Evolutionary conservation across 2,888 invertebrate genomes (phyloP).

Genomic region (Temnothorax ravouxi): DNA sequence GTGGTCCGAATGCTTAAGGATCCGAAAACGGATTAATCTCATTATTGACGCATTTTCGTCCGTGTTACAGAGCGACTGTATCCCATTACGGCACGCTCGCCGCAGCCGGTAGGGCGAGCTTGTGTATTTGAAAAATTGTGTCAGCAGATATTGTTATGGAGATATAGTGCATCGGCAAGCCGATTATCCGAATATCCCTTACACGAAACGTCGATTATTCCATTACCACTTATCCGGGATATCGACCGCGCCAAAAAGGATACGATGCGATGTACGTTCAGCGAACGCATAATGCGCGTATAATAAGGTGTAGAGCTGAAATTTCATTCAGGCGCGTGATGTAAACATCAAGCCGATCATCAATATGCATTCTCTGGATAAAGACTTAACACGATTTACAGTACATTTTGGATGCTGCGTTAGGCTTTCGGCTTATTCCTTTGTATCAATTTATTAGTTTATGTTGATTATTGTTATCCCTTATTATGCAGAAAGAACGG

Average conservation of each 20-base stretch:
- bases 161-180: conserved; percentile 68
- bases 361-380: conserved; percentile 64
- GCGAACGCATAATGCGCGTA: conserved; percentile 65
- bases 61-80: conserved; percentile 8
- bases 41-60: conserved; percentile 61
- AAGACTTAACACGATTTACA: conserved; percentile 51
- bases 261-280: conserved; percentile 39
- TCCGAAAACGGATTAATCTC: conserved; percentile 66
- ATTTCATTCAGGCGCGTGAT: conserved; percentile 61
- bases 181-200: conserved; percentile 73
- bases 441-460: background rate
- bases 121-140: conserved; percentile 63
- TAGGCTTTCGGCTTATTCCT: background rate
- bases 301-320: conserved; percentile 72
- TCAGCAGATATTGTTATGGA: conserved; percentile 69
- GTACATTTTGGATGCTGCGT: background rate
- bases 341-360: conserved; percentile 70
- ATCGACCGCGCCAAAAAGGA: conserved; percentile 72
- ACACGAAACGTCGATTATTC: conserved; percentile 77
- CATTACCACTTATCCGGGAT: conserved; percentile 74
- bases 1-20: background rate
- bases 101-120: too few species aligned
- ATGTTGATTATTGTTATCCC: background rate
- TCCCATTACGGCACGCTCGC: background rate
- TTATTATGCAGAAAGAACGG: background rate